Evolutionary conservation across 2,113 vertebrate genomes (phyloP).

Genomic region (Urocynchramus pylzowi): DNA sequence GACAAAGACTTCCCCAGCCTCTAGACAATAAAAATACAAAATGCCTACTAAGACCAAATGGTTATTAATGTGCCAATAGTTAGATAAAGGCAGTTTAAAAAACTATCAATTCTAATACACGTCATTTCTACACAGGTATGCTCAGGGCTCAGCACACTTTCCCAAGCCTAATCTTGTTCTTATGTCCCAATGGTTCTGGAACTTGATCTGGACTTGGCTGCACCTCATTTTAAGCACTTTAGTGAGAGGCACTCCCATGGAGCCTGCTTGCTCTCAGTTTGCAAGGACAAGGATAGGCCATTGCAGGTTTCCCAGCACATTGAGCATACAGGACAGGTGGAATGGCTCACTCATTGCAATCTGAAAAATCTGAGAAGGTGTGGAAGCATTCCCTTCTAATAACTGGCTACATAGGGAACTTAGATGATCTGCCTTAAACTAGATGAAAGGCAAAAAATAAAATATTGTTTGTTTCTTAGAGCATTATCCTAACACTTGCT

Average conservation of each 20-base stretch:
- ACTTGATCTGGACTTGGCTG: not conserved
- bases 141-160: not conserved
- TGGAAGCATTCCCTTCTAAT: not conserved
- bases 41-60: not conserved
- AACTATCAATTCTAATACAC: not conserved
- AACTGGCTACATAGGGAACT: not conserved
- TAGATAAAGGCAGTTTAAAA: not conserved
- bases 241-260: not conserved
- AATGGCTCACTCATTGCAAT: not conserved
- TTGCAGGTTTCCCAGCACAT: not conserved
- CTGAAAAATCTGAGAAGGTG: not conserved
- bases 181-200: fast-evolving
- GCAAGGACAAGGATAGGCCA: not conserved
- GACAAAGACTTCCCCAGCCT: not conserved
- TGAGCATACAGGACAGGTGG: not conserved
- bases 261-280: not conserved
- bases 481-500: not conserved
- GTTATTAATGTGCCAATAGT: not conserved
- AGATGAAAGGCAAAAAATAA: not conserved
- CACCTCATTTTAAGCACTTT: not conserved
- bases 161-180: not conserved
- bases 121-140: not conserved
- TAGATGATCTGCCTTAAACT: not conserved
- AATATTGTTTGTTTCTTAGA: not conserved
- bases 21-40: not conserved